These are phyloP conservation scores for Brachionichthys hirsutus DNA, from an alignment of 2,113 vertebrate genomes.

Conservation along the genomic window DNA sequence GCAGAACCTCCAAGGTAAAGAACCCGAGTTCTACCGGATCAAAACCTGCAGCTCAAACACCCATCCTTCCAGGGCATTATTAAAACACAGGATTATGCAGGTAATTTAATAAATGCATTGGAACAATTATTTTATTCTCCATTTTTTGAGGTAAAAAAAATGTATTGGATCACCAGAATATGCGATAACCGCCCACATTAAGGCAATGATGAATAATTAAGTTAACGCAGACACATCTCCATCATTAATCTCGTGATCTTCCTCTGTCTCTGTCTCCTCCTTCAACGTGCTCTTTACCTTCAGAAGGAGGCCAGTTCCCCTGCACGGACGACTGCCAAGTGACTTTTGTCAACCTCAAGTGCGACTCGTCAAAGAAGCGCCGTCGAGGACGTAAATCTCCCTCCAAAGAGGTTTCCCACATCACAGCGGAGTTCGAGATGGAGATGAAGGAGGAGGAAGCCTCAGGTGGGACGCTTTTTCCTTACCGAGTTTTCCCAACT, in stretches of 20 bases:
- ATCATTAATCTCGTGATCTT: not conserved
- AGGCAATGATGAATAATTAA: too few relatives aligned
- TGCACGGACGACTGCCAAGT: slow-evolving; percentile 89
- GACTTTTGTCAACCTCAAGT: slow-evolving; percentile 92
- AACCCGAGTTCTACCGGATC: not conserved
- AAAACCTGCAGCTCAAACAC: too few relatives aligned
- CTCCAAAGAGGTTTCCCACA: slow-evolving; percentile 91
- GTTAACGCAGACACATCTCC: too few relatives aligned
- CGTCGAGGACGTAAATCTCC: slow-evolving; percentile 90
- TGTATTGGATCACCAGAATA: too few relatives aligned
- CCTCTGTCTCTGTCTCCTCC: not conserved
- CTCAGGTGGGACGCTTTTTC: slow-evolving; percentile 85
- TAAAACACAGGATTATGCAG: too few relatives aligned
- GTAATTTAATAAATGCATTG: too few relatives aligned
- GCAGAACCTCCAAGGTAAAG: slow-evolving; percentile 82
- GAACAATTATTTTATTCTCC: too few relatives aligned
- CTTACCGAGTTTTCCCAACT: too few relatives aligned
- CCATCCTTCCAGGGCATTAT: too few relatives aligned
- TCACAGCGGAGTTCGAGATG: slow-evolving; percentile 93
- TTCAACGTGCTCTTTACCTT: not conserved
- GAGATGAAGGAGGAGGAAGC: slow-evolving; percentile 88
- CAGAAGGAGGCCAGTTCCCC: slow-evolving; percentile 78
- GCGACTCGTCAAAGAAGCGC: slow-evolving; percentile 94
- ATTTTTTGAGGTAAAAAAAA: too few relatives aligned
- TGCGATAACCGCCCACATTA: too few relatives aligned